Evolutionary conservation across 2,113 vertebrate genomes (phyloP).

Genomic region (Erythrolamprus reginae): DNA sequence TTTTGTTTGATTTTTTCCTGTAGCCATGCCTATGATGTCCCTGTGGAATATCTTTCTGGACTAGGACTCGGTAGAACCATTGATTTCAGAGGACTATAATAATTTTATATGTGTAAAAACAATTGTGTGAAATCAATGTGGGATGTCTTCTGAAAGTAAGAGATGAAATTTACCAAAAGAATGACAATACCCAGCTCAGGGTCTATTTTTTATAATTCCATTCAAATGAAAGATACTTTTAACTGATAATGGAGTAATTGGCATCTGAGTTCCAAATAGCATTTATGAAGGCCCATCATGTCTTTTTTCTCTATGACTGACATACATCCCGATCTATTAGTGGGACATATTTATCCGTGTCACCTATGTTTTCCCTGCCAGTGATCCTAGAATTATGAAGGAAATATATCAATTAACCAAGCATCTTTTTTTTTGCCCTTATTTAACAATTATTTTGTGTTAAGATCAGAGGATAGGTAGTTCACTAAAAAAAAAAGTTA

Average conservation of each 20-base stretch:
- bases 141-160: neutral
- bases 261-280: neutral
- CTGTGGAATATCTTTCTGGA: neutral
- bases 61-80: neutral
- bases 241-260: neutral
- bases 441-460: neutral
- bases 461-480: neutral
- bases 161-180: neutral
- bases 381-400: neutral
- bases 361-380: neutral
- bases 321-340: neutral
- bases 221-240: neutral
- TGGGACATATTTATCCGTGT: neutral
- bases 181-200: neutral
- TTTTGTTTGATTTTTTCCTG: too few relatives aligned
- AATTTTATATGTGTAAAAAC: neutral
- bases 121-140: neutral
- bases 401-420: neutral
- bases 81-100: neutral
- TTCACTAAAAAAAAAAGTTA: neutral
- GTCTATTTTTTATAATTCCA: neutral
- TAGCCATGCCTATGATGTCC: neutral
- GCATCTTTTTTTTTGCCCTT: too few relatives aligned
- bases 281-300: neutral
- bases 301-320: neutral